Percentiles rank a stretch among this genome's conserved stretches.
These are phyloP conservation scores for Acanthornis magna DNA, from an alignment of 2,797 vertebrate species.

Conservation along the genomic window DNA sequence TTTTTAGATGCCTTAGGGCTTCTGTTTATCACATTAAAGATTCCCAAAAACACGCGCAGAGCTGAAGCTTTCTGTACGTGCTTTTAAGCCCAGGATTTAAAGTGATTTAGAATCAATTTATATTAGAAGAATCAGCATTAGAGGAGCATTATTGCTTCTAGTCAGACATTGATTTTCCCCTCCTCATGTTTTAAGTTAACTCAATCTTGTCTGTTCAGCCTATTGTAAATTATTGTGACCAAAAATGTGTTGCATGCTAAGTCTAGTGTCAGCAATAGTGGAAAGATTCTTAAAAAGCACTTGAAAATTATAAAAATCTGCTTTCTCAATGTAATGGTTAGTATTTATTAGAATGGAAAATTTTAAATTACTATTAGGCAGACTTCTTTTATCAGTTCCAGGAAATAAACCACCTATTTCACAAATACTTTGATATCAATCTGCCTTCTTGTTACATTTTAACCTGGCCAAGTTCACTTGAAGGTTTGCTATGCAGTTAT, in stretches of 20 bases:
- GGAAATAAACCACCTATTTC: background rate
- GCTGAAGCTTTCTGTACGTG: background rate
- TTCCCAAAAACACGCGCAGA: background rate
- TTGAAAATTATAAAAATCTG: background rate
- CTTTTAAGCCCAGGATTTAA: background rate
- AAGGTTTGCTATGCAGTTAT: background rate
- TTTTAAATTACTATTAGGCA: background rate
- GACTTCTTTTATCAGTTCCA: background rate
- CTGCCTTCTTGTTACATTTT: background rate
- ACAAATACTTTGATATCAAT: background rate
- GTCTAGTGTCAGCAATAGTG: background rate
- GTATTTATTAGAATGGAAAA: background rate
- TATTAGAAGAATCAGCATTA: background rate
- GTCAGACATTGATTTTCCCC: background rate
- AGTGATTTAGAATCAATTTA: background rate
- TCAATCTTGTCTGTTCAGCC: background rate
- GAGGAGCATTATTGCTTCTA: background rate
- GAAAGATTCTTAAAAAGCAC: background rate
- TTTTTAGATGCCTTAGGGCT: background rate
- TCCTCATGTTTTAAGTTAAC: background rate
- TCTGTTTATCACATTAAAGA: background rate
- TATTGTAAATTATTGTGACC: background rate
- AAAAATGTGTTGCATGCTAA: accelerated
- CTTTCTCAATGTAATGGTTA: background rate
- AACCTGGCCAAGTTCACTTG: background rate